Evolutionary conservation across 2,888 invertebrate species (phyloP).

Genomic region (Noctua pronuba): DNA sequence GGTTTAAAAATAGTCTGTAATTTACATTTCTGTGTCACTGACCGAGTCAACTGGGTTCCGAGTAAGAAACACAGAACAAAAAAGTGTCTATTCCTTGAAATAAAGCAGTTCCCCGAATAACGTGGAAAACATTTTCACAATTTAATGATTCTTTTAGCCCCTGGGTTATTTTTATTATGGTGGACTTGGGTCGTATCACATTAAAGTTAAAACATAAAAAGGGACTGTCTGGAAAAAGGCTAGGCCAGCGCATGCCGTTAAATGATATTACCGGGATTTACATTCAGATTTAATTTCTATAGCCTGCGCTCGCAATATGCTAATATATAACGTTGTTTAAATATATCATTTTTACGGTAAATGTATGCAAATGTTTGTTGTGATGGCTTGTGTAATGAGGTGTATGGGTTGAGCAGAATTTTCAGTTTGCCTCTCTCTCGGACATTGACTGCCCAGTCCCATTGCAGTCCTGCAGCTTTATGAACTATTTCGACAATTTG

Average conservation of each 20-base stretch:
- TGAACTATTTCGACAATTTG: too few species aligned
- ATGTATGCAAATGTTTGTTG: conserved; percentile 56
- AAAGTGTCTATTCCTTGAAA: conserved; percentile 32
- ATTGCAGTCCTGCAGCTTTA: too few species aligned
- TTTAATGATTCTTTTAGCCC: conserved; percentile 64
- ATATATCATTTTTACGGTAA: conserved; percentile 59
- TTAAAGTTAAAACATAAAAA: conserved; percentile 68
- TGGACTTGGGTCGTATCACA: conserved; percentile 66
- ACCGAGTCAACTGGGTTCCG: neutral
- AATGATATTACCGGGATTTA: conserved; percentile 72
- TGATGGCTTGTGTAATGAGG: conserved; percentile 14
- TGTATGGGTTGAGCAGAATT: conserved; percentile 17
- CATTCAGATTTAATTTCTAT: conserved; percentile 71
- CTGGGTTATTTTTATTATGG: conserved; percentile 64
- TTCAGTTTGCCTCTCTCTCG: too few species aligned
- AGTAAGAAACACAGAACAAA: conserved; percentile 5
- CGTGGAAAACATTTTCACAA: conserved; percentile 55
- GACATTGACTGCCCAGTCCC: too few species aligned
- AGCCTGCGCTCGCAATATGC: conserved; percentile 63
- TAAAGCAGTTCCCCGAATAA: conserved; percentile 42
- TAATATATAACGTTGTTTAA: conserved; percentile 58
- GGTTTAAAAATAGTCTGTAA: neutral
- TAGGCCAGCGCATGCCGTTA: conserved; percentile 55
- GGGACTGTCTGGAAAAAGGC: conserved; percentile 63
- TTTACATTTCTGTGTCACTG: conserved; percentile 6